Base-by-base conservation (phyloP, 2,888 invertebrate species). In the Steromphala cineraria region DNA sequence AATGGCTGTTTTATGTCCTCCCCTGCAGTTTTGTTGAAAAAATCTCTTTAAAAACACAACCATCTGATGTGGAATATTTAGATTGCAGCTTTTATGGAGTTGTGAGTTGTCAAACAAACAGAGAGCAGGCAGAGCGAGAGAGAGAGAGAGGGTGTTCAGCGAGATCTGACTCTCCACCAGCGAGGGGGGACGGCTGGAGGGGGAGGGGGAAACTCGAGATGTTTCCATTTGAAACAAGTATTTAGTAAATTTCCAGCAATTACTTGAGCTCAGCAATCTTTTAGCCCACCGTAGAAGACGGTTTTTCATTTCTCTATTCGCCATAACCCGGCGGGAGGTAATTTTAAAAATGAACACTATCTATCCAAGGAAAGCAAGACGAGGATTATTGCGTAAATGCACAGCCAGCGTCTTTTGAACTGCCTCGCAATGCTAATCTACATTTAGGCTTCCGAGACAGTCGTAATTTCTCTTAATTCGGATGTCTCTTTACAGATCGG, bases 241-340 rank as follows among this genome's bases (percentile, higher is more conserved):
- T 75, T 75, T 75, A 75, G 75, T 75, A 75, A 75, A 75, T 75
- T 75, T 52, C 75, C 40, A 75, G 75, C 52, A 75, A 75, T 75
- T 75, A 75, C 75, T 24, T 52, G 24, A 52, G 52, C 17, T 24
- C 21, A 19, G 75, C 52, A 46, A 52, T 75, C 52, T 52, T 10
- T 40, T 19, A 52, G 75, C 46, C 75, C 75, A 75, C 75, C 75
- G 21, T 75, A 52, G 75, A 62, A 24, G 62, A 24, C 28, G 15
- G 62, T 17, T 62, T 21, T 62, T 28, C 21, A 62, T 62, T 62
- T 62, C 28, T 28, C 28, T 28, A 62, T 28, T 62, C 28, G 24
- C 62, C 8, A 24, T 13, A 62, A 62, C 62, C 62, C 62, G n/a
- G 28, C 62, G 28, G 62, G 62, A 28, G 28, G 28, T 28, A 28